A percentile compares a stretch with the other conserved stretches of the same genome.
These are phyloP conservation scores for Dendroctonus ponderosae DNA, from an alignment of 1,140 invertebrate species.

Conservation along the genomic window DNA sequence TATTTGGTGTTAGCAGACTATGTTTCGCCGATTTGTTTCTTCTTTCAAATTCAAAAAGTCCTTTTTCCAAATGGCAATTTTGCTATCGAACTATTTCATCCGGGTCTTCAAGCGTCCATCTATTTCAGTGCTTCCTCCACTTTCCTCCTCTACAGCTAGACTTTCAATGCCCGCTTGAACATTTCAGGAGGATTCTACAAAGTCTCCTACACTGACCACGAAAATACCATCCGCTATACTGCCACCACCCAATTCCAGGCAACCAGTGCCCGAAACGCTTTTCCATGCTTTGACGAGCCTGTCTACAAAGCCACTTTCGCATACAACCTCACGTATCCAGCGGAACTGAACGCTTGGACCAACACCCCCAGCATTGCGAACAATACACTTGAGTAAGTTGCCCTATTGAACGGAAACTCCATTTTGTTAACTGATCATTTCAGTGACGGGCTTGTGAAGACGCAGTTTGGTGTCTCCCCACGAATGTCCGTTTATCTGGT, in stretches of 20 bases:
- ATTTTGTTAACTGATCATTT: not conserved
- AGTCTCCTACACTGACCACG: constrained; percentile 10
- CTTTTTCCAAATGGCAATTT: too few relatives aligned
- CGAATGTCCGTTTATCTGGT: constrained; percentile 75
- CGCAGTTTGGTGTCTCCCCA: constrained; percentile 26
- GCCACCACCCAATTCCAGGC: constrained; percentile 79
- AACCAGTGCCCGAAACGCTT: constrained; percentile 63
- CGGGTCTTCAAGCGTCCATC: too few relatives aligned
- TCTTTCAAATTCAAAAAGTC: too few relatives aligned
- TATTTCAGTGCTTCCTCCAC: too few relatives aligned
- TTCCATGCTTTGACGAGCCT: constrained; percentile 29
- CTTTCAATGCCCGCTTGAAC: too few relatives aligned
- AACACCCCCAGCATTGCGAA: constrained; percentile 17
- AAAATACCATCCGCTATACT: constrained; percentile 45
- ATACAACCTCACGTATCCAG: constrained; percentile 16
- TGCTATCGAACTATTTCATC: too few relatives aligned
- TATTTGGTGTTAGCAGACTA: too few relatives aligned
- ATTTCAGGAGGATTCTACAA: constrained; percentile 28
- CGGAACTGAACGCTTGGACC: constrained; percentile 8
- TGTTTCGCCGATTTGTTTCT: too few relatives aligned
- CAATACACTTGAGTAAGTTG: not conserved
- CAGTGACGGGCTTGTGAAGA: not conserved
- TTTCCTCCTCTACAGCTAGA: too few relatives aligned
- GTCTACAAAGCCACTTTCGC: constrained; percentile 20
- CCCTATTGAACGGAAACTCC: too few relatives aligned